These are phyloP conservation scores for Zaprionus taronus DNA, from an alignment of 1,140 invertebrate species.

Conservation along the genomic window DNA sequence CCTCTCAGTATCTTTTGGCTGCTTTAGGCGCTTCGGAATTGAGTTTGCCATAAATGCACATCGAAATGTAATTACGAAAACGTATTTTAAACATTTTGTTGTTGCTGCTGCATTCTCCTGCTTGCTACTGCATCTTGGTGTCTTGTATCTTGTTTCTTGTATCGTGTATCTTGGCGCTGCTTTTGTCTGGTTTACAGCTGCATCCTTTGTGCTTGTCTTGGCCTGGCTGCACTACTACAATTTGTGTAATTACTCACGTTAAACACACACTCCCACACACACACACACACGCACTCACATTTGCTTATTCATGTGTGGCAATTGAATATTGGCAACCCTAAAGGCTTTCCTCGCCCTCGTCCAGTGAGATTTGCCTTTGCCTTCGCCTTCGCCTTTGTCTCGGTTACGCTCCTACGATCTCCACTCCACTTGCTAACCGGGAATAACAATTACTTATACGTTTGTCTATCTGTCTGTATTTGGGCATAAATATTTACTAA, in stretches of 20 bases:
- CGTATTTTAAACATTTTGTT: constrained; percentile 14
- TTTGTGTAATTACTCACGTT: constrained; percentile 41
- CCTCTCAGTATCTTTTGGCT: not conserved
- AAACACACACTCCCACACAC: constrained; percentile 2
- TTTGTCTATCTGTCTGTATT: not conserved
- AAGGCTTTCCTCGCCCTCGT: constrained; percentile 4
- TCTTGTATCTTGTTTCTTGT: constrained; percentile 9
- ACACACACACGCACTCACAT: constrained; percentile 9
- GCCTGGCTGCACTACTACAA: constrained; percentile 28
- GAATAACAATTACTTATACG: constrained; percentile 16
- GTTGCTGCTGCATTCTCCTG: not conserved
- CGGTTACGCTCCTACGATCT: constrained; percentile 12
- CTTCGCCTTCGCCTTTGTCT: not conserved
- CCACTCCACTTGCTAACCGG: not conserved
- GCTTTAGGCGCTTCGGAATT: not conserved
- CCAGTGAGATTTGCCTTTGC: not conserved
- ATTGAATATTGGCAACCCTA: constrained; percentile 31
- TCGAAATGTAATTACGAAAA: constrained; percentile 24
- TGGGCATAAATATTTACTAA: constrained; percentile 7
- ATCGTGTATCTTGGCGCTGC: constrained; percentile 7
- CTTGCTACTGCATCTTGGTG: not conserved
- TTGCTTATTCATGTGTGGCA: constrained; percentile 8
- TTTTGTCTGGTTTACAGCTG: constrained; percentile 6
- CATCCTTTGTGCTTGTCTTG: constrained; percentile 17
- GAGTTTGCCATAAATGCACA: constrained; percentile 23